These are phyloP conservation scores for Ernsta delagoae DNA, from an alignment of 2,888 invertebrate genomes.

Conservation along the genomic window DNA sequence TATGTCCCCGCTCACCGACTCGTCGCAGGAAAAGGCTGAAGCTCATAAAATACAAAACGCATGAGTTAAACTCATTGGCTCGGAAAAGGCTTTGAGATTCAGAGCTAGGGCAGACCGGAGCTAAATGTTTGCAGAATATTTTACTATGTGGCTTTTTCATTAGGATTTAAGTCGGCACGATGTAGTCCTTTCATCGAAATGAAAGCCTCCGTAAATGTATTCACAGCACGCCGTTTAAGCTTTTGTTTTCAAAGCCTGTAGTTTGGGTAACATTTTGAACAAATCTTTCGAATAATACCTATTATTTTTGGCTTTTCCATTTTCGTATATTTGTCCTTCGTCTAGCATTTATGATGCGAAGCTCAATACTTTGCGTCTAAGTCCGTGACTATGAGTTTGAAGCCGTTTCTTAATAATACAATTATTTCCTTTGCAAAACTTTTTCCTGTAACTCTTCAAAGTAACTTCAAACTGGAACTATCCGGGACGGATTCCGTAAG, in stretches of 20 bases:
- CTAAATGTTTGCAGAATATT: slow-evolving; percentile 3
- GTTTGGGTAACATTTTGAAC: neutral
- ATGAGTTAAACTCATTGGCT: slow-evolving; percentile 4
- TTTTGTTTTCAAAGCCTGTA: slow-evolving; percentile 1
- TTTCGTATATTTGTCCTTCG: too few species aligned
- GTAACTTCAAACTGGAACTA: neutral
- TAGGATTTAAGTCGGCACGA: slow-evolving; percentile 1
- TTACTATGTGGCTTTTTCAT: slow-evolving; percentile 3
- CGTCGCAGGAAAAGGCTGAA: neutral
- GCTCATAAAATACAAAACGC: slow-evolving; percentile 2
- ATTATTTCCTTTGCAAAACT: neutral
- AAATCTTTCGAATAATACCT: too few species aligned
- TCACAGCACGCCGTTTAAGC: neutral
- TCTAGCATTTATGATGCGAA: too few species aligned
- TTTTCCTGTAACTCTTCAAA: neutral
- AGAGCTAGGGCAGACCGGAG: neutral
- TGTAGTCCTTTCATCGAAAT: neutral
- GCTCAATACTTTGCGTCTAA: too few species aligned
- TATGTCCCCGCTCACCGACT: slow-evolving; percentile 1
- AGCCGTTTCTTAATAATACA: neutral
- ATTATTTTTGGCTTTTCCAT: neutral
- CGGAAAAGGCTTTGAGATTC: slow-evolving; percentile 2
- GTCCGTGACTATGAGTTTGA: neutral
- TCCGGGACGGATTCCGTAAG: neutral
- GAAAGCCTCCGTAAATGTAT: neutral